Evolutionary conservation across 2,888 invertebrate species (phyloP).

Genomic region (Amphipyra tragopoginis): DNA sequence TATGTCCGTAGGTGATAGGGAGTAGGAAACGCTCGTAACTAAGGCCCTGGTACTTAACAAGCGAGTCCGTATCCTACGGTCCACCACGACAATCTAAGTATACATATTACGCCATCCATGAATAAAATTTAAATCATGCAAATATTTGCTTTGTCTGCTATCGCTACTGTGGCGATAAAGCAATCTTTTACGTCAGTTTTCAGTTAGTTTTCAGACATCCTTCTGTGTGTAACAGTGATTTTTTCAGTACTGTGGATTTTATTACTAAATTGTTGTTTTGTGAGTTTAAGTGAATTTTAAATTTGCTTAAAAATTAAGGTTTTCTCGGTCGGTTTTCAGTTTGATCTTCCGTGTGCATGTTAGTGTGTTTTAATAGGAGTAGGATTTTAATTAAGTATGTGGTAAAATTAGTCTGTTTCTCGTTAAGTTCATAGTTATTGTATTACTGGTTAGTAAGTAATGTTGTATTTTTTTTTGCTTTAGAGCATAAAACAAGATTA

Average conservation of each 20-base stretch:
- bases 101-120: slow-evolving; percentile 9
- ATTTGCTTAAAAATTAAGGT: background rate
- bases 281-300: background rate
- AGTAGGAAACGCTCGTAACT: too few relatives aligned
- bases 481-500: too few relatives aligned
- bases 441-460: too few relatives aligned
- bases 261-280: background rate
- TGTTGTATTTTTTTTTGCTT: too few relatives aligned
- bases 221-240: slow-evolving; percentile 33
- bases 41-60: too few relatives aligned
- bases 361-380: background rate
- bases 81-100: too few relatives aligned
- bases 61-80: too few relatives aligned
- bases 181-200: slow-evolving; percentile 26
- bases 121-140: slow-evolving; percentile 13
- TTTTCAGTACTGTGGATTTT: slow-evolving; percentile 11
- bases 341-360: background rate
- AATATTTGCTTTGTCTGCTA: slow-evolving; percentile 45
- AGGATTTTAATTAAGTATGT: too few relatives aligned
- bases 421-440: too few relatives aligned
- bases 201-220: slow-evolving; percentile 39
- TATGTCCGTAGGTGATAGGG: too few relatives aligned
- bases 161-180: slow-evolving; percentile 39
- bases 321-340: background rate
- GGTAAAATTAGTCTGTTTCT: too few relatives aligned